These are phyloP conservation scores for Erinaceus europaeus DNA, from an alignment of 2,113 vertebrate genomes.

Conservation along the genomic window DNA sequence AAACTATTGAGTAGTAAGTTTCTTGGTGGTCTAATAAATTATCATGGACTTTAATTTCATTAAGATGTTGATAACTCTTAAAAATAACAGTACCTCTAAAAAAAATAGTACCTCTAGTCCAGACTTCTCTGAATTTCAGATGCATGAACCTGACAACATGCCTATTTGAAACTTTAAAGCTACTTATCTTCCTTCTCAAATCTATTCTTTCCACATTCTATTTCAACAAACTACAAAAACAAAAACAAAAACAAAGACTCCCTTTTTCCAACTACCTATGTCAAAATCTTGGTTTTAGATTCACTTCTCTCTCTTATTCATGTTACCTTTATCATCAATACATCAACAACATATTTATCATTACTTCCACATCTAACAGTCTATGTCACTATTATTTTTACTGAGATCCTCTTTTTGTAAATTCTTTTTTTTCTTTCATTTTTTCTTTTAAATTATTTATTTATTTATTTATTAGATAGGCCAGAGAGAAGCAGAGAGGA, in stretches of 20 bases:
- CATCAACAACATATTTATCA: neutral
- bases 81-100: too few relatives aligned
- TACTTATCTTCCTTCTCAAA: neutral
- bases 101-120: neutral
- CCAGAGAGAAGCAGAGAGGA: too few relatives aligned
- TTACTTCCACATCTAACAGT: neutral
- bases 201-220: neutral
- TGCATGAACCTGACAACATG: neutral
- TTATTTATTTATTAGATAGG: too few relatives aligned
- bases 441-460: too few relatives aligned
- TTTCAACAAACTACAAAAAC: constrained; percentile 4
- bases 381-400: neutral
- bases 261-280: neutral
- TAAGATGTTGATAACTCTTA: constrained; percentile 14
- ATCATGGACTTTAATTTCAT: constrained; percentile 42
- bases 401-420: too few relatives aligned
- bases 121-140: constrained; percentile 24
- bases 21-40: constrained; percentile 13
- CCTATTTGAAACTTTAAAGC: neutral
- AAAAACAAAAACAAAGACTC: too few relatives aligned
- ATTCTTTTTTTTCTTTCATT: too few relatives aligned
- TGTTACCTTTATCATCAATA: constrained; percentile 8
- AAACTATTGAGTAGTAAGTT: constrained; percentile 38
- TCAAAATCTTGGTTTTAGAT: constrained; percentile 9
- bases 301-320: neutral